Percentiles rank a stretch among this genome's conserved stretches.
These are phyloP conservation scores for Megastigmus dorsalis DNA, from an alignment of 2,888 invertebrate species.

Conservation along the genomic window DNA sequence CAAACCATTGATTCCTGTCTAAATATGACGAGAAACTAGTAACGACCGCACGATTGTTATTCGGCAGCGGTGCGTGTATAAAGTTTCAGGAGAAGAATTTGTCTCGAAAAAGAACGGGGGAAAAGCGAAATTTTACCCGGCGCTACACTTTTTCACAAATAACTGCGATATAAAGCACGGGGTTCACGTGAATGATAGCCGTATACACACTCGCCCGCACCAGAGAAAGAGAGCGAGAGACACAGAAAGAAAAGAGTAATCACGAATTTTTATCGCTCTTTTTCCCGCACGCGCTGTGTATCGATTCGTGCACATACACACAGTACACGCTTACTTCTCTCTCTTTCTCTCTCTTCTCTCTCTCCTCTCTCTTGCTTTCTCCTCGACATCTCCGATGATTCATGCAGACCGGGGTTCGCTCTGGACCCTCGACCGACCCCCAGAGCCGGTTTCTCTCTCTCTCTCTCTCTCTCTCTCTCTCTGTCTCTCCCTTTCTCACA, in stretches of 20 bases:
- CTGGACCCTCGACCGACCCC: conserved; percentile 23
- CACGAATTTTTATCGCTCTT: conserved; percentile 32
- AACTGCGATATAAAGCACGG: no score
- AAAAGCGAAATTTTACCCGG: no score
- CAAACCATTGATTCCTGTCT: no score
- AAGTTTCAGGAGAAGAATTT: no score
- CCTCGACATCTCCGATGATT: conserved; percentile 39
- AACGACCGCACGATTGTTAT: no score
- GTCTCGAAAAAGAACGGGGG: no score
- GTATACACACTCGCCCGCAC: no score
- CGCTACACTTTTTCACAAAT: no score
- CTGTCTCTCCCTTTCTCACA: conserved; percentile 40
- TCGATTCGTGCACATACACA: conserved; percentile 36
- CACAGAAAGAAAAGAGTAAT: background rate
- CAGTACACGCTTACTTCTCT: background rate
- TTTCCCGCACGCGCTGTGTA: conserved; percentile 21
- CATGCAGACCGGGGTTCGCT: conserved; percentile 28
- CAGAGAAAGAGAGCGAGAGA: background rate
- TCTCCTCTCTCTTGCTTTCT: background rate
- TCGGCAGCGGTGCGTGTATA: no score
- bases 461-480: conserved; percentile 40
- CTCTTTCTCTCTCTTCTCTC: conserved; percentile 19
- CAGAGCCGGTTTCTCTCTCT: conserved; percentile 29
- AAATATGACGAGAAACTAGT: no score
- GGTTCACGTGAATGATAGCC: no score